Evolutionary conservation across 2,888 invertebrate genomes (phyloP).

Genomic region (Dorcus parallelipipedus): DNA sequence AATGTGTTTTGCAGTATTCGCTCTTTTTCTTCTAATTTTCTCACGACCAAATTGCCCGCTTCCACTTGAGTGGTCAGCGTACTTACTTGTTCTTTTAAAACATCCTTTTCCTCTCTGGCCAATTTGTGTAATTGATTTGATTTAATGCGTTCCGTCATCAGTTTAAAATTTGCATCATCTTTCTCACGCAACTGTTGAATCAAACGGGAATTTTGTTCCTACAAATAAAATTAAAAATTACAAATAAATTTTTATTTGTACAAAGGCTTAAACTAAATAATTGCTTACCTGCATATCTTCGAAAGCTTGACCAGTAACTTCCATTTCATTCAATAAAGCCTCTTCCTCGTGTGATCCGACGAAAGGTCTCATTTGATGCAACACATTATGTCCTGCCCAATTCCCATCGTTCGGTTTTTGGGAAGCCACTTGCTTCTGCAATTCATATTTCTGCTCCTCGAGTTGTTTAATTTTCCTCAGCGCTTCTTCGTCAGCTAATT

Average conservation of each 20-base stretch:
- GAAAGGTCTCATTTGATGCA: conserved; percentile 64
- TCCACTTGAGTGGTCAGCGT: conserved; percentile 63
- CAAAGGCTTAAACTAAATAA: background rate
- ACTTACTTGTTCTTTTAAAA: conserved; percentile 81
- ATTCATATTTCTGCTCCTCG: conserved; percentile 88
- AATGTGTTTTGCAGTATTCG: conserved; percentile 87
- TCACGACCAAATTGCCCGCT: conserved; percentile 89
- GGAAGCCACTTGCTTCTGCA: conserved; percentile 86
- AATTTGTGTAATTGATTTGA: conserved; percentile 94
- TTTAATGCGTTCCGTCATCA: conserved; percentile 96
- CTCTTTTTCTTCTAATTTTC: conserved; percentile 95
- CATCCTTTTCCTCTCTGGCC: conserved; percentile 90
- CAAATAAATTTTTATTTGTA: too few relatives aligned
- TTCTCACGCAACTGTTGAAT: conserved; percentile 95
- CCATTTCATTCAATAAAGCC: conserved; percentile 96
- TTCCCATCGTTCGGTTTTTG: conserved; percentile 69
- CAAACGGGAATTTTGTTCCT: conserved; percentile 90
- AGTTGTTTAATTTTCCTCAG: conserved; percentile 89
- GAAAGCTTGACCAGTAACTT: conserved; percentile 97
- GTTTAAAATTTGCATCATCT: conserved; percentile 97
- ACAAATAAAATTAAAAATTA: background rate
- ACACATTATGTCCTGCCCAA: conserved; percentile 45
- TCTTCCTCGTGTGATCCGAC: conserved; percentile 88
- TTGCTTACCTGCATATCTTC: conserved; percentile 85
- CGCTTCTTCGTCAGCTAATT: conserved; percentile 92